phyloP scores from a whole-genome alignment of 2,888 invertebrate species.

The Drosophila histrio region DNA sequence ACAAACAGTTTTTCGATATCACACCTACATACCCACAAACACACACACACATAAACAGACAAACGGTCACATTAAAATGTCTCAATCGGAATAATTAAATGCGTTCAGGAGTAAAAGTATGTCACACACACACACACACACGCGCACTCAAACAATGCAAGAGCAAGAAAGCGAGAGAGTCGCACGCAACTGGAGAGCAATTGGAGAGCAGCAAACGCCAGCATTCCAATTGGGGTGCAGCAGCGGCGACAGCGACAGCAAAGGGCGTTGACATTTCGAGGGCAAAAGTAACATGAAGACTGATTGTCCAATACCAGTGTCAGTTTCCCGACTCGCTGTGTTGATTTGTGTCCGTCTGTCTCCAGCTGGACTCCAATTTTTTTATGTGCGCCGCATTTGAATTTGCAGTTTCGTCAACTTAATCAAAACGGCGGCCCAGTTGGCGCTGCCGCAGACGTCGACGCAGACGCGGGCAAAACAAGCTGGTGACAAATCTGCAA shows the following conservation, averaged over 20 bases:
- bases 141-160: background rate
- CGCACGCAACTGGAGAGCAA: slow-evolving; percentile 32
- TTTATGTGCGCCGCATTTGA: slow-evolving; percentile 56
- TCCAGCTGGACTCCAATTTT: slow-evolving; percentile 37
- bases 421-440: slow-evolving; percentile 68
- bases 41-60: slow-evolving; percentile 12
- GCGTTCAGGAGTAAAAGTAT: slow-evolving; percentile 75
- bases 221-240: slow-evolving; percentile 56
- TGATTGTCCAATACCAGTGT: slow-evolving; percentile 53
- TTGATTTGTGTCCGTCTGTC: slow-evolving; percentile 34
- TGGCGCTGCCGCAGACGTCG: slow-evolving; percentile 36
- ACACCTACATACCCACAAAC: slow-evolving; percentile 32
- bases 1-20: slow-evolving; percentile 73
- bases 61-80: slow-evolving; percentile 41
- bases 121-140: slow-evolving; percentile 49
- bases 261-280: slow-evolving; percentile 79
- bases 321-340: slow-evolving; percentile 28
- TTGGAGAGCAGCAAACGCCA: slow-evolving; percentile 38
- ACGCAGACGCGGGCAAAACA: slow-evolving; percentile 47
- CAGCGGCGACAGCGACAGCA: slow-evolving; percentile 16
- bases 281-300: slow-evolving; percentile 65
- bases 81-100: slow-evolving; percentile 76
- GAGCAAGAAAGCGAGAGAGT: slow-evolving; percentile 25
- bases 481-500: slow-evolving; percentile 74
- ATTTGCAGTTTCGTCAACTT: slow-evolving; percentile 75